phyloP scores from a whole-genome alignment of 1,140 invertebrate genomes.

The Drosophila nasuta region DNA sequence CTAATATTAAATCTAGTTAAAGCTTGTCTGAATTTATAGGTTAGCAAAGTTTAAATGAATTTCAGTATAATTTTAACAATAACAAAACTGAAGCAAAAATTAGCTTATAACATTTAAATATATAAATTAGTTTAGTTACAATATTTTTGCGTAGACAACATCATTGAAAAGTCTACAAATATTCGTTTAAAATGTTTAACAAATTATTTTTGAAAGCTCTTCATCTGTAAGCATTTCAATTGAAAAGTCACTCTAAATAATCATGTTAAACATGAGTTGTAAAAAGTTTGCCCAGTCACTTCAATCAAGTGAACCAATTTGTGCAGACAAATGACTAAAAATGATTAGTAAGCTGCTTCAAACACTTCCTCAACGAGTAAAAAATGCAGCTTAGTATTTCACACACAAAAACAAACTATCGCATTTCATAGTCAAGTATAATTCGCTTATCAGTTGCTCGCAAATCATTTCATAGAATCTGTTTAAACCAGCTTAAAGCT shows the following conservation, averaged over 20 bases:
- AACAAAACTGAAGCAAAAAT: too few species aligned
- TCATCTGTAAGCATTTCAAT: neutral
- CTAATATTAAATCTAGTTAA: too few species aligned
- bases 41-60: too few species aligned
- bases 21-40: too few species aligned
- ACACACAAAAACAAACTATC: neutral
- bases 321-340: neutral
- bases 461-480: neutral
- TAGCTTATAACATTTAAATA: too few species aligned
- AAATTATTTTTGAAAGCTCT: neutral
- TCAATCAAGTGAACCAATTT: neutral
- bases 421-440: neutral
- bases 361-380: neutral
- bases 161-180: neutral
- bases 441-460: neutral
- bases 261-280: too few species aligned
- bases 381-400: neutral
- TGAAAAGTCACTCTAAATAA: neutral
- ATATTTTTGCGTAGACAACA: too few species aligned
- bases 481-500: conserved; percentile 13
- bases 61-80: too few species aligned
- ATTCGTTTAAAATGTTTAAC: neutral
- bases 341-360: neutral
- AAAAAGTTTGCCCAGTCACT: neutral
- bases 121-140: too few species aligned